Percentiles rank a stretch among this genome's conserved stretches.
phyloP scores from a whole-genome alignment of 2,797 vertebrate genomes.

The Gouania willdenowi region DNA sequence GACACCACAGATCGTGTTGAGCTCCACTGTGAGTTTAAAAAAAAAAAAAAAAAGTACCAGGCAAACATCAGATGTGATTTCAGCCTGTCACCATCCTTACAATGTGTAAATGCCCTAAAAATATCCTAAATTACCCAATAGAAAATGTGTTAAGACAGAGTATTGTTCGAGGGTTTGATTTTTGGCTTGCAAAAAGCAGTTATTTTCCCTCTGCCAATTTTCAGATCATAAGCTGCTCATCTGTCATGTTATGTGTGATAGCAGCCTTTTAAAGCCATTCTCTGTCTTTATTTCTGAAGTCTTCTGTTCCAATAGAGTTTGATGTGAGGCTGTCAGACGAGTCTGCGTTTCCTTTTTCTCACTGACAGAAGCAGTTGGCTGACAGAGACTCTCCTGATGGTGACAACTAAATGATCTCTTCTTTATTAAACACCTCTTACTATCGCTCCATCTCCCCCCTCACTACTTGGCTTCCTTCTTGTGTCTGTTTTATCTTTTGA shows the following conservation, averaged over 20 bases:
- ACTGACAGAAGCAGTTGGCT: constrained; percentile 55
- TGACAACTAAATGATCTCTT: constrained; percentile 80
- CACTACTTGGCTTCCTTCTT: constrained; percentile 54
- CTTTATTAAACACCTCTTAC: constrained; percentile 81
- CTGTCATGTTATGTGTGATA: constrained; percentile 48
- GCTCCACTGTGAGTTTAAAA: constrained; percentile 9
- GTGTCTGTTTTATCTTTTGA: constrained; percentile 62
- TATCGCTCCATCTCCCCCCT: constrained; percentile 58
- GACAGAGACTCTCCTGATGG: constrained; percentile 64
- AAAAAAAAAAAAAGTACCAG: neutral
- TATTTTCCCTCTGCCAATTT: constrained; percentile 30
- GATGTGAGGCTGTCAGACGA: constrained; percentile 59
- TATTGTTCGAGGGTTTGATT: constrained; percentile 4
- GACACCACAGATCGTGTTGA: constrained; percentile 31
- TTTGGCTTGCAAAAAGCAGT: neutral
- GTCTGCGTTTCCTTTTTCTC: constrained; percentile 51
- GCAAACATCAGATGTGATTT: constrained; percentile 25
- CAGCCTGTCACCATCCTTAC: constrained; percentile 1
- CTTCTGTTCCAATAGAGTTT: constrained; percentile 52
- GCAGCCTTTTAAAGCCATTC: constrained; percentile 47
- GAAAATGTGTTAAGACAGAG: constrained; percentile 8
- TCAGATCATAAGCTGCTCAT: constrained; percentile 44
- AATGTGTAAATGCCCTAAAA: constrained; percentile 27
- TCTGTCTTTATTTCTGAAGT: constrained; percentile 42
- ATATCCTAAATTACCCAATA: constrained; percentile 12